Evolutionary conservation across 2,888 invertebrate species (phyloP).

Genomic region (Noctuana brunneofusca): DNA sequence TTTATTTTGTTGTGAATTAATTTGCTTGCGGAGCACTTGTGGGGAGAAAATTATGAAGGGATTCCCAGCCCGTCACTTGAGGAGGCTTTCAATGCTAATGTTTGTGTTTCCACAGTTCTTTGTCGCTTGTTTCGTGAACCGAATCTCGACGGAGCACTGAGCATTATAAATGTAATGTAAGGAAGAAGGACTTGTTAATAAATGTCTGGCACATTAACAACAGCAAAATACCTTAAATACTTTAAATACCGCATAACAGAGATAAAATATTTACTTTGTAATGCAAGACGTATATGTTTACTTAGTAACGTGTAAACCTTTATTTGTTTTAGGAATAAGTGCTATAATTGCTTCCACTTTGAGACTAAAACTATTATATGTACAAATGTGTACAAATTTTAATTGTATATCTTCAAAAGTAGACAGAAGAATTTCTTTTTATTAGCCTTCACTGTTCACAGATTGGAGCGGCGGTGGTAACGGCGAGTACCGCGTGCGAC

Average conservation of each 20-base stretch:
- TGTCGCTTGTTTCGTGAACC: slow-evolving; percentile 10
- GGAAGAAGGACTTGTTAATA: background rate
- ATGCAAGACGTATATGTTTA: too few species aligned
- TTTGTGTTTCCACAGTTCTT: slow-evolving; percentile 26
- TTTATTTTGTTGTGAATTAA: slow-evolving; percentile 67
- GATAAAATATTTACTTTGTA: too few species aligned
- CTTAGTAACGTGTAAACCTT: too few species aligned
- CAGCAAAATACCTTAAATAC: too few species aligned
- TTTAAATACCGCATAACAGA: too few species aligned
- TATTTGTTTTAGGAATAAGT: too few species aligned
- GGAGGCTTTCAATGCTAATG: slow-evolving; percentile 35
- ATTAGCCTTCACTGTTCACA: slow-evolving; percentile 52
- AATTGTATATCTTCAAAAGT: background rate
- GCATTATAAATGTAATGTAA: slow-evolving; percentile 2
- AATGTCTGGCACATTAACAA: background rate
- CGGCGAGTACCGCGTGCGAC: slow-evolving; percentile 92
- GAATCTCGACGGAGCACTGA: slow-evolving; percentile 2
- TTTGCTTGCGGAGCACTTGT: slow-evolving; percentile 63
- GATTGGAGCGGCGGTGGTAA: slow-evolving; percentile 89
- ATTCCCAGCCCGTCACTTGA: slow-evolving; percentile 57
- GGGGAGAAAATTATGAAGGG: slow-evolving; percentile 54
- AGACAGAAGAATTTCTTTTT: slow-evolving; percentile 1
- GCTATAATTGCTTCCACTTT: too few species aligned
- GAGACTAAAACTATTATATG: too few species aligned
- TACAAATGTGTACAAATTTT: too few species aligned